Evolutionary conservation across 1,140 invertebrate species (phyloP), one percentile per base, ranked within the genome.

Genomic region (Dendroctonus valens): DNA sequence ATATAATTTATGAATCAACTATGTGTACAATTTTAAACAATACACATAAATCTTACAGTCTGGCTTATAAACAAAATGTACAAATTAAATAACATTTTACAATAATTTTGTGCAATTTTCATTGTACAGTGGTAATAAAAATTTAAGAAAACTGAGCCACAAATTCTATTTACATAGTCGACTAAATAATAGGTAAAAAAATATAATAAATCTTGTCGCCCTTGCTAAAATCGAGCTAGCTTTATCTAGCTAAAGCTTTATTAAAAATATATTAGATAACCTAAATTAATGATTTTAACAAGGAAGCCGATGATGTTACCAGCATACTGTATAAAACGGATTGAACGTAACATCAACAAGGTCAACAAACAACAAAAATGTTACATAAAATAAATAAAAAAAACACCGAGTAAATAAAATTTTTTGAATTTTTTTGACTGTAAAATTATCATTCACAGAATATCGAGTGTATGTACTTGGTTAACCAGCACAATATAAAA

Each of bases 1-100:
- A 75, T 76, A 75, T 75, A 75, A 76, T 76, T 76, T 74, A 75
- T 72, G 68, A 67, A 69, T 76, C 65, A 75, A 75, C 73, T 76
- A 75, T 76, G 71, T 76, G 73, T 76, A 74, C 71, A 76, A 67
- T 69, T 70, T 72, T 60, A 69, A 74, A 72, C 71, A 69, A 74
- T 74, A 75, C 70, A 75, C 71, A 70, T 72, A 70, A 72, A 73
- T 72, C 59, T 74, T 75, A 76, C 74, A 76, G 70, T 70, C 67
- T 70, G 70, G 68, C 68, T 75, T 70, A 70, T 71, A 71, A 68
- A 73, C 68, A 73, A 73, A 75, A 73, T 70, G 60, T 75, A 75
- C 71, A 73, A 74, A 72, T 75, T 69, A 70, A 69, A 72, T 72
- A 68, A 70, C 69, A 70, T 63, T 67, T 65, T 68, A 67, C 59